Evolutionary conservation across 2,113 vertebrate species (phyloP), one percentile per base, ranked within the genome.

Genomic region (Pyrgilauda ruficollis): DNA sequence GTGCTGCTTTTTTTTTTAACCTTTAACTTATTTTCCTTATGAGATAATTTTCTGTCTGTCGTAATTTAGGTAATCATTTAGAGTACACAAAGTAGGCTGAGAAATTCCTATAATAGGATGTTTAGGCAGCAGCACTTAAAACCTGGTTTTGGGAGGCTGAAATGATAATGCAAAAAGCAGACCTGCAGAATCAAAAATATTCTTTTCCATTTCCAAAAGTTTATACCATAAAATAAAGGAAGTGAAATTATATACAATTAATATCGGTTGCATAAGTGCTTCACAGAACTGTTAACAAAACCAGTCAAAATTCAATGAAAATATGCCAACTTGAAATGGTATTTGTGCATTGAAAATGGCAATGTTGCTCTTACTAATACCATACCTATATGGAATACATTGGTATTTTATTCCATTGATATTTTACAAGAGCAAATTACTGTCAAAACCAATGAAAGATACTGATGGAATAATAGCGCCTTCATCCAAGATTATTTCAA

Each of bases 1-100:
- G 5, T 35, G 8, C 0, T 61, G 11, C 0, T 2, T 37, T 22
- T 49, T 30, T 28, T 22, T 52, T 75, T 8, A 39, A 41, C 7
- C 3, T 44, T 84, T 35, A 46, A 78, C 8, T 4, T 49, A 3
- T 52, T 55, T 74, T 78, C 8, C 16, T 76, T 35, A 26, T 41
- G 13, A 66, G 15, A 47, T 18, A 16, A 43, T 43, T 67, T 67
- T 50, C 31, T 59, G 26, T 50, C 8, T 16, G 50, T 31, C 76
- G 31, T 50, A 31, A 58, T 50, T 50, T 50, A 59, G 17, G n/a
- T 41, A 61, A 56, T 84, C 9, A 62, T 66, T 77, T 58, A 62
- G 16, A 50, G 6, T 80, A 7, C 87, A 26, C 9, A 73, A 86
- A 86, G 10, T 9, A 41, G 24, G 13, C 3, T 2, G 26, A 61